phyloP scores from a whole-genome alignment of 2,888 invertebrate genomes.

The Chymomyza caudatula region DNA sequence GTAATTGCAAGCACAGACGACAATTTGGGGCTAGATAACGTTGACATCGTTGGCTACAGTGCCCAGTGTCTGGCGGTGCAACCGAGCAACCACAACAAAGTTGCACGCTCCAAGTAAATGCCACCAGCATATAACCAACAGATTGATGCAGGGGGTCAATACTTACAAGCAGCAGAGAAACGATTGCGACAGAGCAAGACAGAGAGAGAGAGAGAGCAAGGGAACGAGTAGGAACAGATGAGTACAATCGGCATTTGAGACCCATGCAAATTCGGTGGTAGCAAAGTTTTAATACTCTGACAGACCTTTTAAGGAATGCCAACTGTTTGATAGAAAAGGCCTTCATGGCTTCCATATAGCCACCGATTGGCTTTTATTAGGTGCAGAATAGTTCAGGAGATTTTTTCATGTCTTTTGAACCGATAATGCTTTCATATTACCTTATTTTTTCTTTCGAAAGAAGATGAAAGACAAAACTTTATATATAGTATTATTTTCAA shows the following conservation, averaged over 20 bases:
- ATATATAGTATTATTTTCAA: too few relatives aligned
- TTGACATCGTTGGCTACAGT: not conserved
- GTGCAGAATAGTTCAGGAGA: too few relatives aligned
- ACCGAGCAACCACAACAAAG: conserved; percentile 14
- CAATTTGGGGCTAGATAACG: not conserved
- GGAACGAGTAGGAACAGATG: not conserved
- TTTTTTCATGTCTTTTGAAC: too few relatives aligned
- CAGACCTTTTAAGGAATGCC: not conserved
- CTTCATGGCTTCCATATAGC: too few relatives aligned
- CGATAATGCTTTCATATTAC: too few relatives aligned
- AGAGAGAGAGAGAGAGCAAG: not conserved
- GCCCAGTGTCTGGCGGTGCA: conserved; percentile 13
- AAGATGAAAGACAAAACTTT: too few relatives aligned
- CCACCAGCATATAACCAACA: not conserved
- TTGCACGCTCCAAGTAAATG: not conserved
- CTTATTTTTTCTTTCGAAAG: too few relatives aligned
- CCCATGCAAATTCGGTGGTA: not conserved
- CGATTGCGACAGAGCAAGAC: conserved; percentile 1
- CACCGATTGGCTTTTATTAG: too few relatives aligned
- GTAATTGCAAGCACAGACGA: not conserved
- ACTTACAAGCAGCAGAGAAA: not conserved
- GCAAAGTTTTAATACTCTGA: not conserved
- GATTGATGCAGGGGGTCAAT: not conserved
- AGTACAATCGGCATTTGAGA: not conserved
- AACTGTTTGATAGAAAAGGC: too few relatives aligned